Conservation (phyloP, 2,797 vertebrate species). For the Prunella strophiata region DNA sequence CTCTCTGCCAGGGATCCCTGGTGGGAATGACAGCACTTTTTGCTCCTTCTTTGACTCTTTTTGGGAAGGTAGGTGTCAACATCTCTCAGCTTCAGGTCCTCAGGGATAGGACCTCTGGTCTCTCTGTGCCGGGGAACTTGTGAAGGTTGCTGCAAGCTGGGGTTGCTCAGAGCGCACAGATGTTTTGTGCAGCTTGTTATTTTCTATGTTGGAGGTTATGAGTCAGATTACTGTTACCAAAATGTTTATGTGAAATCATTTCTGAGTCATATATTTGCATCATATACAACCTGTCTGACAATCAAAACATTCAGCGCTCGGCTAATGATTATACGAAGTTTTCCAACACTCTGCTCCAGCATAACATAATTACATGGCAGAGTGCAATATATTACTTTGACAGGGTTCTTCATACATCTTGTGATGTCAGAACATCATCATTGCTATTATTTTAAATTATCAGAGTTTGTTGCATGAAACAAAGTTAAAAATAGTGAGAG, state of each 20-base stretch:
- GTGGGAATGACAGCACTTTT: neutral
- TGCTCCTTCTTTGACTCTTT: neutral
- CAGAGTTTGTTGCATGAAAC: neutral
- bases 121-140: slow-evolving; percentile 28
- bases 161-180: slow-evolving; percentile 71
- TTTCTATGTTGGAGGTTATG: slow-evolving; percentile 81
- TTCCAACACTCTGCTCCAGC: slow-evolving; percentile 77
- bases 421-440: slow-evolving; percentile 39
- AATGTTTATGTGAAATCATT: slow-evolving; percentile 86
- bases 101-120: neutral
- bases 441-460: slow-evolving; percentile 28
- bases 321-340: slow-evolving; percentile 79
- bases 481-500: neutral
- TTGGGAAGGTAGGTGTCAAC: neutral
- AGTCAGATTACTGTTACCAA: slow-evolving; percentile 84
- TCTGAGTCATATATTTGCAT: slow-evolving; percentile 84
- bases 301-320: slow-evolving; percentile 81
- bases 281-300: slow-evolving; percentile 84
- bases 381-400: slow-evolving; percentile 72
- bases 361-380: slow-evolving; percentile 69
- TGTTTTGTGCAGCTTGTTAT: slow-evolving; percentile 81
- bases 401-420: slow-evolving; percentile 43
- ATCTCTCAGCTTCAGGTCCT: neutral
- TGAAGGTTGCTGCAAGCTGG: slow-evolving; percentile 41
- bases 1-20: neutral